These are phyloP conservation scores for Neolamprologus hecqui DNA, from an alignment of 2,113 vertebrate species.

Conservation along the genomic window DNA sequence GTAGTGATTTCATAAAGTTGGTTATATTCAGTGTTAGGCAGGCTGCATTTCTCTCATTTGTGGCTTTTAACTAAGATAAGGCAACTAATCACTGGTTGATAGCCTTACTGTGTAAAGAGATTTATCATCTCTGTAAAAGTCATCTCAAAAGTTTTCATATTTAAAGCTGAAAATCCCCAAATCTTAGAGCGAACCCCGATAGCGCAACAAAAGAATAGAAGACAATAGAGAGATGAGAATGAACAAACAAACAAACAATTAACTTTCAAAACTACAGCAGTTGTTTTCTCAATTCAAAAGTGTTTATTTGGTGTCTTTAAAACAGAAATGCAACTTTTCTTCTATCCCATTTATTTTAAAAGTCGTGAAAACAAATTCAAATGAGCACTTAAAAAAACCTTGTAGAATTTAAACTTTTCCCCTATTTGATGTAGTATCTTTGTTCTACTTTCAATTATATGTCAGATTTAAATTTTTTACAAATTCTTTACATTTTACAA, in stretches of 20 bases:
- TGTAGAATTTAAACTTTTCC: background rate
- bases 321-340: background rate
- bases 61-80: background rate
- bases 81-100: background rate
- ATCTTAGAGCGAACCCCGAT: background rate
- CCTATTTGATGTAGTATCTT: background rate
- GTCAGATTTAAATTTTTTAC: background rate
- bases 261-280: background rate
- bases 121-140: background rate
- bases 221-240: background rate
- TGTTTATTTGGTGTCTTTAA: background rate
- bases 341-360: background rate
- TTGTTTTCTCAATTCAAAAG: background rate
- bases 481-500: background rate
- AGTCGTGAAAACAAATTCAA: background rate
- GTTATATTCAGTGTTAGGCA: background rate
- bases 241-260: background rate
- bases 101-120: background rate
- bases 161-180: background rate
- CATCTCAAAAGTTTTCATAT: background rate
- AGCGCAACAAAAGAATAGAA: background rate
- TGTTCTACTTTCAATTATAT: background rate
- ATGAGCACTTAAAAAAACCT: background rate
- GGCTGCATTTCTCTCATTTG: background rate
- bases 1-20: background rate